These are phyloP conservation scores for Ditylenchus dipsaci DNA, from an alignment of 1,140 invertebrate genomes.

Conservation along the genomic window DNA sequence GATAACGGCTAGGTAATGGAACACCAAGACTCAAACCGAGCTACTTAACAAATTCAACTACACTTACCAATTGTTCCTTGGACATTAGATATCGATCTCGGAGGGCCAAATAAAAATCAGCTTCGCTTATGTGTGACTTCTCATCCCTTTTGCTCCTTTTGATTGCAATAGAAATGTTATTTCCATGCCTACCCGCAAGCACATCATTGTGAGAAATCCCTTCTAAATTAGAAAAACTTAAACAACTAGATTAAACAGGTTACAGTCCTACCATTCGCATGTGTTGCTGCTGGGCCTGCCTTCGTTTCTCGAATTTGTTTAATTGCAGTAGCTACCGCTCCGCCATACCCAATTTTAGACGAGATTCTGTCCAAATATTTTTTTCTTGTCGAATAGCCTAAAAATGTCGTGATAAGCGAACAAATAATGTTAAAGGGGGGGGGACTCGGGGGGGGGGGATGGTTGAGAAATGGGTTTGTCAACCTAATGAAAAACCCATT, in stretches of 20 bases:
- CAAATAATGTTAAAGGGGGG: too few relatives aligned
- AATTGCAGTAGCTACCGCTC: conserved; percentile 18
- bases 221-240: not conserved
- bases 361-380: conserved; percentile 12
- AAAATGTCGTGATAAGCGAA: too few relatives aligned
- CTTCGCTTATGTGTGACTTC: conserved; percentile 25
- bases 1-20: too few relatives aligned
- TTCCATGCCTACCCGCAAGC: conserved; percentile 21
- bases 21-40: too few relatives aligned
- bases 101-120: conserved; percentile 26
- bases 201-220: conserved; percentile 21
- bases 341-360: conserved; percentile 22
- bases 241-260: not conserved
- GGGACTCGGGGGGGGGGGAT: too few relatives aligned
- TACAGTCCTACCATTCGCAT: too few relatives aligned
- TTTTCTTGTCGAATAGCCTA: conserved; percentile 34
- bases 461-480: too few relatives aligned
- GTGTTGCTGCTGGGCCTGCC: not conserved
- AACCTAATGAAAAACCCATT: too few relatives aligned
- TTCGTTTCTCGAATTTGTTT: conserved; percentile 16
- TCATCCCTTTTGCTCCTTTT: conserved; percentile 7
- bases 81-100: conserved; percentile 26
- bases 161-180: conserved; percentile 22
- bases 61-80: conserved; percentile 28
- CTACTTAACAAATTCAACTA: too few relatives aligned